Percentiles rank a stretch among this genome's conserved stretches.
Conservation (phyloP, 2,113 vertebrate genomes). For the Trogon surrucura region DNA sequence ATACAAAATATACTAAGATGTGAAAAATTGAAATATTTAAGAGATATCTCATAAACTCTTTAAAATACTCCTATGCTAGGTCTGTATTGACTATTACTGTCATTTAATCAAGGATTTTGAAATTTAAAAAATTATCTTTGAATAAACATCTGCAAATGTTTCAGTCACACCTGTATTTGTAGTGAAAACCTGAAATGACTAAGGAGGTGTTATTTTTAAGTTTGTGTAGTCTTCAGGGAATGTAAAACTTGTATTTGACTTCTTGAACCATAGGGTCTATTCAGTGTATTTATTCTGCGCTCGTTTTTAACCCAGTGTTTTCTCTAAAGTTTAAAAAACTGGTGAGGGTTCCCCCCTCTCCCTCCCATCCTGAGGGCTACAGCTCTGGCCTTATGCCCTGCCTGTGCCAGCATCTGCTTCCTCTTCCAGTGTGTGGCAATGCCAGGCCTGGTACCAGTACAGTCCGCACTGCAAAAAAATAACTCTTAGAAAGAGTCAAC, state of each 20-base stretch:
- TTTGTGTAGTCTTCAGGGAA: background rate
- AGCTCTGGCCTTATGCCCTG: background rate
- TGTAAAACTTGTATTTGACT: background rate
- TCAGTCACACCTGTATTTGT: background rate
- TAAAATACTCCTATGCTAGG: background rate
- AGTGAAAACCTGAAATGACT: background rate
- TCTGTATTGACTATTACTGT: background rate
- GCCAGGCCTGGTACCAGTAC: background rate
- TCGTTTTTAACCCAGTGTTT: background rate
- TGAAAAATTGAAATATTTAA: background rate
- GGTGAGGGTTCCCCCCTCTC: background rate
- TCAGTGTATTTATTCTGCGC: background rate
- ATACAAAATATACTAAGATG: background rate
- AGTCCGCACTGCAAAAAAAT: background rate
- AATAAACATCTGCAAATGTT: background rate
- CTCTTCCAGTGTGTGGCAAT: background rate
- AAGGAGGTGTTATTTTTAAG: background rate
- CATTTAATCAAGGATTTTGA: background rate
- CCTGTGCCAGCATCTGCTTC: rapidly evolving
- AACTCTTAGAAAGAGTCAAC: background rate
- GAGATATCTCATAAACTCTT: background rate
- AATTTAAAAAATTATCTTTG: background rate
- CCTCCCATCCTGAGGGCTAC: background rate
- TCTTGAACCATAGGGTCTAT: background rate
- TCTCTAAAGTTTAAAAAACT: background rate